Base-by-base conservation (phyloP, 2,113 vertebrate genomes). In the Oncorhynchus tshawytscha region DNA sequence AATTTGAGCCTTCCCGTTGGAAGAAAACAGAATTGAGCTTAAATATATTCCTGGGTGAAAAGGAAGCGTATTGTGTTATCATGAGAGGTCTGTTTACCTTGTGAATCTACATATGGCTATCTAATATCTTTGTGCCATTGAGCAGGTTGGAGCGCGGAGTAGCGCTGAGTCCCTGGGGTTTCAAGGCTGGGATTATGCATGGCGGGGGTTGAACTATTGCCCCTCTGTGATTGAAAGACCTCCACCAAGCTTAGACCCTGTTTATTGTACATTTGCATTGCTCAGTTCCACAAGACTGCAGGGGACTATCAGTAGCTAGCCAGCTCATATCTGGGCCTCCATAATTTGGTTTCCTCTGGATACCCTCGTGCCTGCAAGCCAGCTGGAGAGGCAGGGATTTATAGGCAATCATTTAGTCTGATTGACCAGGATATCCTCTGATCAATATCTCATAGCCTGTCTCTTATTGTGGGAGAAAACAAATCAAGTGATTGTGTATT, bases 181-280 rank as follows among this genome's bases (percentile, higher is more conserved):
- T 88, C 77, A 78, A 85, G 85, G 83, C 86, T 88, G 76, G 90
- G 92, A 93, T 93, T 93, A 94, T 89, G 91, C 91, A 85, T 90
- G 82, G 90, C 85, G 84, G 91, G 90, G 91, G 90, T 90, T 93
- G 92, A 94, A 92, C 93, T 92, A 86, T 90, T 93, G 92, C 85
- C 91, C 91, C 86, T 85, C 82, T 84, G 85, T 93, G 92, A 94
- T 93, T 94, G 92, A 93, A 93, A 92, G 90, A 92, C 88, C 91
- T 88, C 84, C 76, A 69, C 86, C 88, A 90, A 86, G 87, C 91
- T 92, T 88, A 86, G 89, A 75, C 90, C 88, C 90, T 91, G 91
- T 93, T 94, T 93, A 93, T 93, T 93, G 91, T 92, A 88, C 87
- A 94, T 93, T 94, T 93, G 90, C 93, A 92, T 93, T 83, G 88